Base-by-base conservation (phyloP, 2,888 invertebrate species). In the Lathronympha strigana region DNA sequence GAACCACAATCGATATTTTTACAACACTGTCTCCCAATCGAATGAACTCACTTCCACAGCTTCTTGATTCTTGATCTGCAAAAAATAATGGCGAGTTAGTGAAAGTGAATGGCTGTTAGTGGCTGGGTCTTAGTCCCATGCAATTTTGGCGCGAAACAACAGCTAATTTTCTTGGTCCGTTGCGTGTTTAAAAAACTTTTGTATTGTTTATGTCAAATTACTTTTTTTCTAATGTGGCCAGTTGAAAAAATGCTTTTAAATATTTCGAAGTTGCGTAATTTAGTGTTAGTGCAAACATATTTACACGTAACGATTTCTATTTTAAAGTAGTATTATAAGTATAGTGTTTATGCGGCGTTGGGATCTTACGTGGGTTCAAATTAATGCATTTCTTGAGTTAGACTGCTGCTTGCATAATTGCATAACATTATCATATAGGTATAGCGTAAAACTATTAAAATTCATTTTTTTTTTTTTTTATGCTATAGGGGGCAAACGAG, bases 31-130 rank as follows among this genome's bases (percentile, higher is more conserved):
- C 68, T 66, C 54, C 69, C 69, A 67, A 69, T 55, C 58, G 71
- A 72, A 68, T 74, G 74, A 76, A 70, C 72, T 73, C 71, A 74
- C 77, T 74, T 73, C 80, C 76, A 68, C 71, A 68, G 72, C 72
- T 73, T 74, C 75, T 72, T 68, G 69, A 73, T 72, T 73, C 74
- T 72, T 67, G 69, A 73, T 77, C 84, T 84, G 84, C 73, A 80
- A 83, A 80, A 82, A 76, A 78, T 78, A 77, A 78, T 71, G 70
- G 71, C 71, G 72, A 71, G 69, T 77, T 80, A 84, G 84, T 84
- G 84, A 84, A 84, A 84, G 84, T 77, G 74, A 77, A 68, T 63
- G 75, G 58, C 69, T 73, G 71, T 72, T 74, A 77, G 78, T 77
- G 75, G 76, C 77, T 79, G 54, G 49, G 28, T 57, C 21, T 47